Percentiles rank a stretch among this genome's conserved stretches.
Evolutionary conservation across 2,888 invertebrate species (phyloP).

Genomic region (Venustoraphidia nigricollis): DNA sequence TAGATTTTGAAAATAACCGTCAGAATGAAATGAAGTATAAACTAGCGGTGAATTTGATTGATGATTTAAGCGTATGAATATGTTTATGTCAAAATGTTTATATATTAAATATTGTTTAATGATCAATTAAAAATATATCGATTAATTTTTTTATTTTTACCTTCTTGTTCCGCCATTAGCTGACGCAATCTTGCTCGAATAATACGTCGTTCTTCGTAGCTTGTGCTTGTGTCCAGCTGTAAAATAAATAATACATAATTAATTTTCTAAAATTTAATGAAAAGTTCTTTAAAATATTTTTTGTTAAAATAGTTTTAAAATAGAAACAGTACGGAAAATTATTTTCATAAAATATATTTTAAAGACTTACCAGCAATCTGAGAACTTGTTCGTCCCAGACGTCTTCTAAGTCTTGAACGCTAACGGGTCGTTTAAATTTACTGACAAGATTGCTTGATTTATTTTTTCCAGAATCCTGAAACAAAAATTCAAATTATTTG

Average conservation of each 20-base stretch:
- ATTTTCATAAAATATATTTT: background rate
- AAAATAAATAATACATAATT: conserved; percentile 16
- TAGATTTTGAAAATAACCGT: no score
- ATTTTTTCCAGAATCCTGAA: conserved; percentile 19
- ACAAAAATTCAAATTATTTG: no score
- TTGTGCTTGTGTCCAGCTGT: conserved; percentile 69
- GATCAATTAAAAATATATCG: no score
- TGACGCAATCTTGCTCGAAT: conserved; percentile 66
- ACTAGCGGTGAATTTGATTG: no score
- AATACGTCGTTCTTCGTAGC: conserved; percentile 74
- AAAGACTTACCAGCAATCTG: conserved; percentile 46
- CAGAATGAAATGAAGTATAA: no score
- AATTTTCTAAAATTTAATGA: background rate
- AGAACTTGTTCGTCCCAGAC: conserved; percentile 65
- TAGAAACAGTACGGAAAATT: background rate
- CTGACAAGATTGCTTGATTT: conserved; percentile 22
- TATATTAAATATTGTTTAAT: no score
- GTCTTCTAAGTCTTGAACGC: conserved; percentile 48
- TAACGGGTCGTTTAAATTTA: conserved; percentile 28
- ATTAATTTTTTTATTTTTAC: conserved; percentile 29
- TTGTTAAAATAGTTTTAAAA: conserved; percentile 1
- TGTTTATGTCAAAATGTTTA: no score
- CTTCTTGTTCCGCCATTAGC: conserved; percentile 78
- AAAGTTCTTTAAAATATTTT: background rate
- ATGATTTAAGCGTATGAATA: no score